These are phyloP conservation scores for Polyodon spathula DNA, from an alignment of 2,113 vertebrate species.

Conservation along the genomic window DNA sequence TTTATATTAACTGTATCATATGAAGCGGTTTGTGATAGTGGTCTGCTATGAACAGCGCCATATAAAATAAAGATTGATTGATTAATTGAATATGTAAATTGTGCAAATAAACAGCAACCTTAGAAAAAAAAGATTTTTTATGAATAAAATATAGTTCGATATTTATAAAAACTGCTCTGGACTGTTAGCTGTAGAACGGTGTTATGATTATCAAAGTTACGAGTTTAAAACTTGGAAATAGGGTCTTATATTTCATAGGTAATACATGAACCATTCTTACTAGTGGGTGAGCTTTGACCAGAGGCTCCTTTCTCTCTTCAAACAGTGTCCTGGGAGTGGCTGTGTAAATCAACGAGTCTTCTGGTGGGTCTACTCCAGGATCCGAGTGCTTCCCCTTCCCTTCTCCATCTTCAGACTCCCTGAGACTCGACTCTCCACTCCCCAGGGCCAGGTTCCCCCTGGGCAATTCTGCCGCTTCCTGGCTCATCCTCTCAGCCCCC, in stretches of 20 bases:
- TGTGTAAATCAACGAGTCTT: slow-evolving; percentile 50
- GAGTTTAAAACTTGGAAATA: too few species aligned
- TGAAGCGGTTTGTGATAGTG: too few species aligned
- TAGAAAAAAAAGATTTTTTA: too few species aligned
- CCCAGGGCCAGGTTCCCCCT: background rate
- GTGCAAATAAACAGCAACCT: too few species aligned
- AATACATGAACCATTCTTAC: slow-evolving; percentile 59
- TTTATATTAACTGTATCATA: too few species aligned
- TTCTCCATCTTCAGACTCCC: background rate
- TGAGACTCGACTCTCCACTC: background rate
- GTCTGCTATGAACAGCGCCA: too few species aligned
- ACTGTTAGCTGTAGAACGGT: slow-evolving; percentile 5
- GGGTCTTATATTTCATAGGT: slow-evolving; percentile 7
- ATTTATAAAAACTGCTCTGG: too few species aligned
- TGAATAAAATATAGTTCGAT: too few species aligned
- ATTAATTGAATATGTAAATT: too few species aligned
- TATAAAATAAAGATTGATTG: too few species aligned
- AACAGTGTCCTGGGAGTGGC: slow-evolving; percentile 51
- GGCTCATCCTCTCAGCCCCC: background rate
- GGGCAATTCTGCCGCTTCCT: background rate
- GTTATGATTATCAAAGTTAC: slow-evolving; percentile 10
- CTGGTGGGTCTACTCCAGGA: background rate
- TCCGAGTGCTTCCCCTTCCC: background rate
- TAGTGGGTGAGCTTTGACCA: slow-evolving; percentile 45
- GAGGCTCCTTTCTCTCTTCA: slow-evolving; percentile 22